Evolutionary conservation across 2,113 vertebrate species (phyloP).

Genomic region (Otis tarda): DNA sequence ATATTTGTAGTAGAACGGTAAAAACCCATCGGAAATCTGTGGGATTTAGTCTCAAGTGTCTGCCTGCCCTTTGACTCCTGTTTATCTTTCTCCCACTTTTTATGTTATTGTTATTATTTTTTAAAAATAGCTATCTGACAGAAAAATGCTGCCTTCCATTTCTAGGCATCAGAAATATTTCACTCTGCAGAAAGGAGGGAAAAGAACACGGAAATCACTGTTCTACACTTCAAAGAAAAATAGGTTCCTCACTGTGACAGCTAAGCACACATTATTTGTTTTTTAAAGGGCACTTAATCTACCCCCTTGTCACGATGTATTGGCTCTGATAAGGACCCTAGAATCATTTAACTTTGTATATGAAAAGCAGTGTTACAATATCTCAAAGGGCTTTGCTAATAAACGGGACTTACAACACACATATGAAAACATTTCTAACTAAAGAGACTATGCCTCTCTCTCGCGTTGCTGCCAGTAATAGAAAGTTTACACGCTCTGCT

Average conservation of each 20-base stretch:
- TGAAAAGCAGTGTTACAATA: neutral
- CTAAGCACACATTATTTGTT: neutral
- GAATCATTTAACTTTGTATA: neutral
- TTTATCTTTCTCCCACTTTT: neutral
- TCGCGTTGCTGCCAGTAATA: neutral
- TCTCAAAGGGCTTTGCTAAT: neutral
- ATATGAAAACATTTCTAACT: neutral
- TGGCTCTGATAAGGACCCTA: neutral
- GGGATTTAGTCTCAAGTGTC: neutral
- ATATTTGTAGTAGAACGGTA: neutral
- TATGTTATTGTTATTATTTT: neutral
- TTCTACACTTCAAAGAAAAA: neutral
- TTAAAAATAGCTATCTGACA: neutral
- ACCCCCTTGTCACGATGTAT: neutral
- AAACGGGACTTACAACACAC: neutral
- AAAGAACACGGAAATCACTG: neutral
- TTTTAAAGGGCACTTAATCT: neutral
- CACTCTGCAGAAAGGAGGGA: neutral
- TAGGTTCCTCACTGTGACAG: neutral
- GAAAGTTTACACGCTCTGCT: neutral
- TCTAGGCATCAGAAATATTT: neutral
- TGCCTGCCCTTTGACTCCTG: neutral
- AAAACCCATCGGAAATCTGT: neutral
- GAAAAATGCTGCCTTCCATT: neutral
- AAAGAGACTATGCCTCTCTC: neutral